phyloP scores from a whole-genome alignment of 2,888 invertebrate genomes.

The Odontocerum albicorne region DNA sequence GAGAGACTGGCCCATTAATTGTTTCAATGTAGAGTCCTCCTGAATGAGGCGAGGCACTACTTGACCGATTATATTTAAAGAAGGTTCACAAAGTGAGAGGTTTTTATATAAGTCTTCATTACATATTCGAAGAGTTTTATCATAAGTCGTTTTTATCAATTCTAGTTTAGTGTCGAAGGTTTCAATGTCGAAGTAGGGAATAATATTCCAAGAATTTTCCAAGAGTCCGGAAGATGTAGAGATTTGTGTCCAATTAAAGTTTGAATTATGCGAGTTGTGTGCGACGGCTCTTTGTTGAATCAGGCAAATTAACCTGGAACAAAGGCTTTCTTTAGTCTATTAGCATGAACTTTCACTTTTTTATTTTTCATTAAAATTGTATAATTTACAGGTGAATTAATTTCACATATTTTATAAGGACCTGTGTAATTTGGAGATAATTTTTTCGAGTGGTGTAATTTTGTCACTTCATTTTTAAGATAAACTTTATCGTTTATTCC shows the following conservation, averaged over 20 bases:
- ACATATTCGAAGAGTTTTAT: neutral
- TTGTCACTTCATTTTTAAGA: conserved; percentile 22
- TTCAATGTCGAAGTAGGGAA: neutral
- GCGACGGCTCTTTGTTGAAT: no score
- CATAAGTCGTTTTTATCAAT: neutral
- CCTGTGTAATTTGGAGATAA: conserved; percentile 31
- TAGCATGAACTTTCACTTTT: conserved; percentile 26
- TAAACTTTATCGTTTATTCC: conserved; percentile 35
- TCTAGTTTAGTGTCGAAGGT: neutral
- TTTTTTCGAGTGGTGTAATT: conserved; percentile 27
- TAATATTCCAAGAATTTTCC: neutral
- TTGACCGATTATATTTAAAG: neutral
- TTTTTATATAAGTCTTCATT: neutral
- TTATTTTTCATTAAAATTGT: conserved; percentile 33
- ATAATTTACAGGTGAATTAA: conserved; percentile 34
- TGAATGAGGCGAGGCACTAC: neutral
- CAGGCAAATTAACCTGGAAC: neutral
- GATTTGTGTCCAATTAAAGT: no score
- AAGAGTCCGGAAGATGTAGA: neutral
- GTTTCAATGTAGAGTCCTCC: no score
- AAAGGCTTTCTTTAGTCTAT: conserved; percentile 23
- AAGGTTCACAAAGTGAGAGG: neutral
- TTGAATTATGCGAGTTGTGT: no score
- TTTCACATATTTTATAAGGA: conserved; percentile 32
- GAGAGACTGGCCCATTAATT: no score